Conservation (phyloP, 1,140 invertebrate genomes). For the Meloidogyne floridensis region DNA sequence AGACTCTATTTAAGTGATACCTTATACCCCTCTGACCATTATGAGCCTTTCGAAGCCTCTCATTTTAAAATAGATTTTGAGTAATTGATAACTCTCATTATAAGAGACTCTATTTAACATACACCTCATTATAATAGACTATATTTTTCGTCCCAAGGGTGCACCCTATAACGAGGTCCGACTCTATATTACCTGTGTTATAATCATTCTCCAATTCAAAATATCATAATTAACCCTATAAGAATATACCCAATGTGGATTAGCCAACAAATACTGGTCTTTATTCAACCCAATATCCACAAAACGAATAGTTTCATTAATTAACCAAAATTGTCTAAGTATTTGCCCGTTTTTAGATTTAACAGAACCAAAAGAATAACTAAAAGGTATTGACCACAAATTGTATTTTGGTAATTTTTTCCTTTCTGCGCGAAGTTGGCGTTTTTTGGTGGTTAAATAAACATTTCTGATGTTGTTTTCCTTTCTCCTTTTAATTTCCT, state of each 20-base stretch:
- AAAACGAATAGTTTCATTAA: conserved; percentile 60
- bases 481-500: too few species aligned
- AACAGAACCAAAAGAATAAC: conserved; percentile 53
- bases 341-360: conserved; percentile 54
- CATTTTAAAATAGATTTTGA: too few species aligned
- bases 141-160: too few species aligned
- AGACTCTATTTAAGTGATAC: too few species aligned
- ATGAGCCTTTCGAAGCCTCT: too few species aligned
- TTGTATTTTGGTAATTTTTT: not conserved
- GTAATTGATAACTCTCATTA: too few species aligned
- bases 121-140: too few species aligned
- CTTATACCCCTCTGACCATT: too few species aligned
- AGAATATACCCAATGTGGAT: conserved; percentile 62
- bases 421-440: not conserved
- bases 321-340: conserved; percentile 63
- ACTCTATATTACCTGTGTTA: conserved; percentile 46
- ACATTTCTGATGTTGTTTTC: too few species aligned
- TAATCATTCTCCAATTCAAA: conserved; percentile 60
- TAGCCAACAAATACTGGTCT: conserved; percentile 55
- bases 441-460: not conserved
- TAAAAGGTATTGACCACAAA: conserved; percentile 59
- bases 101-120: too few species aligned
- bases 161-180: too few species aligned
- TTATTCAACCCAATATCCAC: conserved; percentile 57
- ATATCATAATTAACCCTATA: conserved; percentile 63